Evolutionary conservation across 2,888 invertebrate species (phyloP).

Genomic region (Drosophila colorata): DNA sequence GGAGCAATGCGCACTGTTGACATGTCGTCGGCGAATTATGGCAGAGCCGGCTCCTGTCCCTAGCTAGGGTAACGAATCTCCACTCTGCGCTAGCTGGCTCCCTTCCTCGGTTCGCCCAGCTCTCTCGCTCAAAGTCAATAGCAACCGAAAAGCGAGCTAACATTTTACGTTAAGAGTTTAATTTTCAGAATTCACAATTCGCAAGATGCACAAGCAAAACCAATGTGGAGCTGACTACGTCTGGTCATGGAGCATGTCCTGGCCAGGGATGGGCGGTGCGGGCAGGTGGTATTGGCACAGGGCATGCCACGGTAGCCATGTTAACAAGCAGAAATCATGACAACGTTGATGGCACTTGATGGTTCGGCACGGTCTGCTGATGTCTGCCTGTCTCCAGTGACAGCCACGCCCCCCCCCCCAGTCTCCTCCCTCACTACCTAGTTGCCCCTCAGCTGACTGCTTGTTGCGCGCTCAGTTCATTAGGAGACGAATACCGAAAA

Average conservation of each 20-base stretch:
- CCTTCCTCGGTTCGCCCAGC: background rate
- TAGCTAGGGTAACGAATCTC: constrained; percentile 2
- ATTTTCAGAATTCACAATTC: constrained; percentile 77
- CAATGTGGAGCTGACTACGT: constrained; percentile 29
- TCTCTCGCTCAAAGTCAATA: constrained; percentile 51
- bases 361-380: constrained; percentile 38
- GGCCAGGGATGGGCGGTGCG: background rate
- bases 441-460: constrained; percentile 15
- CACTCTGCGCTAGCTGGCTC: background rate
- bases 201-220: constrained; percentile 70
- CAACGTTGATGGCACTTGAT: constrained; percentile 79
- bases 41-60: constrained; percentile 41
- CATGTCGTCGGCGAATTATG: constrained; percentile 79
- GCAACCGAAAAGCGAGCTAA: constrained; percentile 59
- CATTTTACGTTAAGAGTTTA: constrained; percentile 74
- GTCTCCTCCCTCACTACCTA: background rate
- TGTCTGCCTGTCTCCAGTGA: background rate
- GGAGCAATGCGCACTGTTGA: constrained; percentile 71
- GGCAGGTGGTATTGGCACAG: constrained; percentile 15
- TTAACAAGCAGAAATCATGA: constrained; percentile 81
- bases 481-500: constrained; percentile 70
- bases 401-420: background rate
- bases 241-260: background rate
- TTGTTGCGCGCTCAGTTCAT: constrained; percentile 66
- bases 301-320: constrained; percentile 69